These are phyloP conservation scores for Urocyon cinereoargenteus DNA, from an alignment of 2,797 vertebrate genomes.

Conservation along the genomic window DNA sequence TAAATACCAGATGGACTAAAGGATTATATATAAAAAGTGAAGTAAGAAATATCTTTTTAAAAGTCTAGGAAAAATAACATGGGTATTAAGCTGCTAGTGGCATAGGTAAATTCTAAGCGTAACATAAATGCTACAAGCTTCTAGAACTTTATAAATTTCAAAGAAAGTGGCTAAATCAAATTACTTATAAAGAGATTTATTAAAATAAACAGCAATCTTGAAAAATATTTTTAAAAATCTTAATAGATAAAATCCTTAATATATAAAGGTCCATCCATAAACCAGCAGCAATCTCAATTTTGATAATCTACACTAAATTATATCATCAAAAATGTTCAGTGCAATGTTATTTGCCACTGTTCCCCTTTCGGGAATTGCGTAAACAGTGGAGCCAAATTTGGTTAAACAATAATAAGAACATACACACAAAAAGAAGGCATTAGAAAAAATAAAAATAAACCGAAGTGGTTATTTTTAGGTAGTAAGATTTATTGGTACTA, in stretches of 20 bases:
- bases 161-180: not conserved
- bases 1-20: not conserved
- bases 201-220: slow-evolving; percentile 14
- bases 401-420: slow-evolving; percentile 18
- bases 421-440: not conserved
- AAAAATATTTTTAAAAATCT: not conserved
- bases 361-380: not conserved
- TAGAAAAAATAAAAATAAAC: slow-evolving; percentile 23
- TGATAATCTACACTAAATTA: slow-evolving; percentile 37
- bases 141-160: too few species aligned
- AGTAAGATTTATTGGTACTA: not conserved
- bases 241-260: not conserved
- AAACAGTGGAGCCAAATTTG: not conserved
- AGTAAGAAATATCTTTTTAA: not conserved
- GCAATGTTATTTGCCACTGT: not conserved
- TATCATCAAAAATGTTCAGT: not conserved
- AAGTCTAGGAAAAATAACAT: slow-evolving; percentile 33
- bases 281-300: not conserved
- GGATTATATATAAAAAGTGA: not conserved
- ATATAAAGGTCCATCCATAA: not conserved
- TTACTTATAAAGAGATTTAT: not conserved
- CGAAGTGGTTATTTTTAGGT: slow-evolving; percentile 38
- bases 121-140: not conserved
- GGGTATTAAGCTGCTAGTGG: not conserved
- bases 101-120: not conserved